Percentiles rank a stretch among this genome's conserved stretches.
These are phyloP conservation scores for Physella acuta DNA, from an alignment of 1,140 invertebrate genomes.

Conservation along the genomic window DNA sequence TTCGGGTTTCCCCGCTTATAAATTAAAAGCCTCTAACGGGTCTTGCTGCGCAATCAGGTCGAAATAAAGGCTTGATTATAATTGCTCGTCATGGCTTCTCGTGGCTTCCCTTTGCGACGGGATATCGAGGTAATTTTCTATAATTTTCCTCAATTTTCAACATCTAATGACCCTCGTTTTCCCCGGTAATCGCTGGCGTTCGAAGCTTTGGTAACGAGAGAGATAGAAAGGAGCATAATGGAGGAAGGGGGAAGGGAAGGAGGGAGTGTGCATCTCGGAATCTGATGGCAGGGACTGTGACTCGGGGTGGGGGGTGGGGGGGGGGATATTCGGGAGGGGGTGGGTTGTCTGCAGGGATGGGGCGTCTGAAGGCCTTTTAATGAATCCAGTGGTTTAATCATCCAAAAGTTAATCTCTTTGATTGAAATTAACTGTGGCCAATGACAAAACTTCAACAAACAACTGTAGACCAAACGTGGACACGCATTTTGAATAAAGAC, in stretches of 20 bases:
- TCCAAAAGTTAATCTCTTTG: too few species aligned
- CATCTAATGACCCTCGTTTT: conserved; percentile 17
- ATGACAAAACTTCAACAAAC: too few species aligned
- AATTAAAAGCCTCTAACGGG: conserved; percentile 12
- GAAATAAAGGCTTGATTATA: conserved; percentile 24
- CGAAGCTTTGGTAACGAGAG: conserved; percentile 13
- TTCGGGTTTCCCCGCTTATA: conserved; percentile 10
- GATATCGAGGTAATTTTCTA: conserved; percentile 21
- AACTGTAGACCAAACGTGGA: too few species aligned
- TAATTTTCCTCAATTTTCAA: conserved; percentile 23
- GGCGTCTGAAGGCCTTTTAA: too few species aligned
- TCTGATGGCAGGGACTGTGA: too few species aligned
- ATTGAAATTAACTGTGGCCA: too few species aligned
- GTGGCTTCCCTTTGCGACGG: conserved; percentile 11
- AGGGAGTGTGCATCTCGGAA: too few species aligned
- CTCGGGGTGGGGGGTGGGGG: too few species aligned
- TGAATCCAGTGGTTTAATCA: too few species aligned
- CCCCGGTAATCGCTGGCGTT: conserved; percentile 10
- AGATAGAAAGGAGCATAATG: background rate
- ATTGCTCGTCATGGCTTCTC: conserved; percentile 14
- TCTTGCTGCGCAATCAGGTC: conserved; percentile 12
- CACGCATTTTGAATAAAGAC: too few species aligned
- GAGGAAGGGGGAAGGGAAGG: background rate
- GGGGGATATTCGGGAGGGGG: too few species aligned
- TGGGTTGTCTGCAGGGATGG: too few species aligned